phyloP scores from a whole-genome alignment of 2,888 invertebrate genomes.

The Hipparchia sbordonii region DNA sequence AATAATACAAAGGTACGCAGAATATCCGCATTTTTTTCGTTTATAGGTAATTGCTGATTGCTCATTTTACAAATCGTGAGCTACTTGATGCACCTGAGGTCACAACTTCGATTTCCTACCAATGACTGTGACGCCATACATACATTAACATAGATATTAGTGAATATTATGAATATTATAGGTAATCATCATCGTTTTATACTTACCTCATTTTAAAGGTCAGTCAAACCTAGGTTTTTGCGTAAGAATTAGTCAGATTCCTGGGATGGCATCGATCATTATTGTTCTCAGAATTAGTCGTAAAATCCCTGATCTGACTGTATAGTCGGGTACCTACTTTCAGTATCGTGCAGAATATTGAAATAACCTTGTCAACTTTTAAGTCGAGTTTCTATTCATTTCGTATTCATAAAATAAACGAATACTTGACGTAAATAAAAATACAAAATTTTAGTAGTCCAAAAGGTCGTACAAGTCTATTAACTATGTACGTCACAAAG shows the following conservation, averaged over 20 bases:
- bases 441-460: too few relatives aligned
- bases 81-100: slow-evolving; percentile 27
- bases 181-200: slow-evolving; percentile 13
- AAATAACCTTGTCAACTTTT: neutral
- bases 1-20: neutral
- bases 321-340: neutral
- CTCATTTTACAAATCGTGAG: slow-evolving; percentile 31
- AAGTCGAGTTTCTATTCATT: neutral
- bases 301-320: slow-evolving; percentile 5
- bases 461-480: too few relatives aligned
- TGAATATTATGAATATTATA: neutral
- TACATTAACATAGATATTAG: neutral
- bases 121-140: slow-evolving; percentile 29
- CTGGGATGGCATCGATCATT: slow-evolving; percentile 20
- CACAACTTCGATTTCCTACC: slow-evolving; percentile 26
- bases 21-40: slow-evolving; percentile 8
- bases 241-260: slow-evolving; percentile 35
- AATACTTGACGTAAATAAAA: neutral
- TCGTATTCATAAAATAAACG: neutral
- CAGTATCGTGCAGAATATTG: neutral
- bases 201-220: slow-evolving; percentile 17
- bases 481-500: too few relatives aligned
- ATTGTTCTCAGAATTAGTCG: slow-evolving; percentile 19
- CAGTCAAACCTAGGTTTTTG: slow-evolving; percentile 18
- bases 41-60: slow-evolving; percentile 21